A percentile compares a stretch with the other conserved stretches of the same genome.
Conservation (phyloP, 2,113 vertebrate genomes). For the rabbit (Oryctolagus cuniculus) region mOryCun1.1 NC_091433.1:15241501-15242000, state of each 20-base stretch:
- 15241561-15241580: slow-evolving; percentile 65
- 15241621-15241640: slow-evolving; percentile 68
- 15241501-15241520: slow-evolving; percentile 72
- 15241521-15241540: slow-evolving; percentile 68
- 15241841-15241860: slow-evolving; percentile 22
- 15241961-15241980: not conserved
- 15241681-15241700: slow-evolving; percentile 70
- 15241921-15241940: not conserved
- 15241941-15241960: not conserved
- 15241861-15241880: not conserved
- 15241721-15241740: slow-evolving; percentile 58
- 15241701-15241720: slow-evolving; percentile 55
- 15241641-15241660: slow-evolving; percentile 63
- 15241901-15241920: not conserved
- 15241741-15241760: slow-evolving; percentile 71
- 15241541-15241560: slow-evolving; percentile 76
- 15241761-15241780: not conserved
- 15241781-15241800: slow-evolving; percentile 34
- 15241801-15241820: not conserved
- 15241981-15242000: not conserved
- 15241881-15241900: not conserved
- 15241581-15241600: slow-evolving; percentile 69
- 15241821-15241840: not conserved
- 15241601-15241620: slow-evolving; percentile 63
- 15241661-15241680: slow-evolving; percentile 47